phyloP scores from a whole-genome alignment of 2,888 invertebrate species.

The Pherbina coryleti region DNA sequence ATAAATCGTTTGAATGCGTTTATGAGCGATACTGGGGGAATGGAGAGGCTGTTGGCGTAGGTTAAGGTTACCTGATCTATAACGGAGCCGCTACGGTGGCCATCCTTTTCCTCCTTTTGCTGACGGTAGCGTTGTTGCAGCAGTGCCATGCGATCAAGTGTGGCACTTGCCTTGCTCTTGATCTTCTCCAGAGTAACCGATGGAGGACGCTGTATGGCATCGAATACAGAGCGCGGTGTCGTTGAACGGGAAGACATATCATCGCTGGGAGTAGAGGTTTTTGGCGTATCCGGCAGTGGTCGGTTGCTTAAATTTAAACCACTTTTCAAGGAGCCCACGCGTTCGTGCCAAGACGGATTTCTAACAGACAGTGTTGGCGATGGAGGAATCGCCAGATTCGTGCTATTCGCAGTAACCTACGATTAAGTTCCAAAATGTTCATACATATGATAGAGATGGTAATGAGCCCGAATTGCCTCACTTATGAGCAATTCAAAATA shows the following conservation, averaged over 20 bases:
- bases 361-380: slow-evolving; percentile 63
- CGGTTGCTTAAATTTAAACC: slow-evolving; percentile 64
- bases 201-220: slow-evolving; percentile 67
- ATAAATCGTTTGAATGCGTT: slow-evolving; percentile 23
- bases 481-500: not conserved
- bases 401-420: slow-evolving; percentile 48
- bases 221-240: slow-evolving; percentile 68
- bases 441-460: slow-evolving; percentile 50
- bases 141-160: slow-evolving; percentile 68
- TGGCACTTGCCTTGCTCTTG: slow-evolving; percentile 68
- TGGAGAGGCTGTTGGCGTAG: not conserved
- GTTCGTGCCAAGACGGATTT: slow-evolving; percentile 56
- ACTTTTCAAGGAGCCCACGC: slow-evolving; percentile 55
- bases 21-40: slow-evolving; percentile 19
- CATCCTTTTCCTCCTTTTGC: slow-evolving; percentile 72
- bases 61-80: slow-evolving; percentile 56
- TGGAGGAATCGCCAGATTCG: slow-evolving; percentile 52
- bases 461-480: slow-evolving; percentile 35
- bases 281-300: slow-evolving; percentile 73
- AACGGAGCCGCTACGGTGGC: slow-evolving; percentile 52
- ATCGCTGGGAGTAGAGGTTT: slow-evolving; percentile 59
- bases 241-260: slow-evolving; percentile 64
- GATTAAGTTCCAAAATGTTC: slow-evolving; percentile 49
- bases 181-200: slow-evolving; percentile 69
- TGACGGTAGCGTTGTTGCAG: slow-evolving; percentile 74